Evolutionary conservation across 1,140 invertebrate species (phyloP), one percentile per base, ranked within the genome.

Genomic region (Panonychus citri): DNA sequence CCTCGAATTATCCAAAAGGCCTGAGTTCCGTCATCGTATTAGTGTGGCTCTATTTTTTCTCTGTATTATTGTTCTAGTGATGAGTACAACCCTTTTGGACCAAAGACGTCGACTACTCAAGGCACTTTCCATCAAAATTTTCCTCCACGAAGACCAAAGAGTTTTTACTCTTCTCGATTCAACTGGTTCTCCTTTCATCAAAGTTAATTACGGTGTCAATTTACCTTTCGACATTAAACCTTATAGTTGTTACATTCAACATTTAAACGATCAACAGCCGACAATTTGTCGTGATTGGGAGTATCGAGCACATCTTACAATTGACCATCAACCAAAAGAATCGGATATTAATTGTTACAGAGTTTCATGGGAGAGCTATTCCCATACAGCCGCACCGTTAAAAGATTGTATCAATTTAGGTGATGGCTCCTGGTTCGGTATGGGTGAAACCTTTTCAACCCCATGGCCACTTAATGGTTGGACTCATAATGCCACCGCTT

Each of bases 391-490:
- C 24, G 69, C 21, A 66, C 75, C 17, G 68, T 81, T 83, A 1
- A 81, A 77, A 8, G 86, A 90, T 64, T 90, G 85, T 67, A 87
- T 83, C 65, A 81, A 83, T 61, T 77, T 81, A 73, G 57, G 53
- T 19, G 60, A 63, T 26, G 56, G 55, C 10, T 42, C 55, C 43
- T 69, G 69, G 69, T 71, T 66, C 57, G 70, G 68, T n/a, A 83
- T 81, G 1, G 85, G 84, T 0, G 79, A 85, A 57, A 79, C 81
- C 2, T 69, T 75, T 24, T 15, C 15, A 10, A 76, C 81, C 62
- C 77, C 79, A 0, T 88, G 85, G 79, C 85, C 83, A 0, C 67
- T 88, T 0, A 80, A 84, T 63, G 74, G 76, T 26, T 79, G 78
- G 0, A 71, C 73, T 24, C 76, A 86, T 12, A 76, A 80, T 12